Conservation (phyloP, 2,797 vertebrate genomes). For the Mormyrops attenuatus region DNA sequence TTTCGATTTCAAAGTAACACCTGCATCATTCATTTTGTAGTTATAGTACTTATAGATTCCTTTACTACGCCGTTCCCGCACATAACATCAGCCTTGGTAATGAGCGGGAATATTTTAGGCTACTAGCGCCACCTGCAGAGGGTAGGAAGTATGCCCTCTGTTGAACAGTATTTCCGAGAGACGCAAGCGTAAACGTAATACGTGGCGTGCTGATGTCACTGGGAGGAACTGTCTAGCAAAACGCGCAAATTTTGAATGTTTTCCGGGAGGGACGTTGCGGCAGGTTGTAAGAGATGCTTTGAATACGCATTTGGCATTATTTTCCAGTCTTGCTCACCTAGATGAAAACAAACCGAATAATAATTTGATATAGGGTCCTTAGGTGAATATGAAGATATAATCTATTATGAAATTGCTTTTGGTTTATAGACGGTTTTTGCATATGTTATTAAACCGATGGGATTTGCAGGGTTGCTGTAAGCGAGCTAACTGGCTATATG, state of each 20-base stretch:
- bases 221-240: conserved; percentile 27
- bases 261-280: conserved; percentile 47
- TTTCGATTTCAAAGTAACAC: neutral
- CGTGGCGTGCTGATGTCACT: neutral
- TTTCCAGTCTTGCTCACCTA: neutral
- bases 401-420: neutral
- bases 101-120: neutral
- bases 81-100: neutral
- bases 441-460: neutral
- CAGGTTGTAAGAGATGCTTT: conserved; percentile 18
- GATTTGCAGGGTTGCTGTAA: neutral
- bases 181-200: neutral
- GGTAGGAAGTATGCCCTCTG: neutral
- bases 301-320: conserved; percentile 13
- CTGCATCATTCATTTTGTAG: neutral
- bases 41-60: neutral
- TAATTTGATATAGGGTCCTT: neutral
- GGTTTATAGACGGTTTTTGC: neutral
- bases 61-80: neutral
- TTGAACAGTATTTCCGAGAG: neutral
- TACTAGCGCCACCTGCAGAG: conserved; percentile 14
- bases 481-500: neutral
- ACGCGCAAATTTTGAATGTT: conserved; percentile 71
- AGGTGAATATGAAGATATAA: conserved; percentile 27
- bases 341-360: neutral